Evolutionary conservation across 64 coral and sea anemone species (phyloP).

Genomic region (Montipora cactus): DNA sequence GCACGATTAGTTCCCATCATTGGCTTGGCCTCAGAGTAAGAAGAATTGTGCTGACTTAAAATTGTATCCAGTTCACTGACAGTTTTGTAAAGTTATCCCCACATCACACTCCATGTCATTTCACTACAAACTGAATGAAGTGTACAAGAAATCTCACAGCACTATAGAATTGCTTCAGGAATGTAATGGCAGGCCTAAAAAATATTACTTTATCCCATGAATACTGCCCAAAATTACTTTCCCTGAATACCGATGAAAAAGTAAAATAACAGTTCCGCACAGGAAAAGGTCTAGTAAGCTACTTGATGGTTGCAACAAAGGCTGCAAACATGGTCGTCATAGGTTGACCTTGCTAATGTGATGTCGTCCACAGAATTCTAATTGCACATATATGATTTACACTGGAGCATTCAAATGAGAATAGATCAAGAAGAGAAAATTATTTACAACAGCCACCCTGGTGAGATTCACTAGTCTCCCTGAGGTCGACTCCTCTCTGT

Average conservation of each 20-base stretch:
- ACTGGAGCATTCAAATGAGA: background rate
- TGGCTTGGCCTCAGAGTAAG: too few relatives aligned
- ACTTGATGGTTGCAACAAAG: background rate
- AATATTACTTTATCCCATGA: too few relatives aligned
- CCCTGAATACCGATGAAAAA: background rate
- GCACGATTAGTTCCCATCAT: too few relatives aligned
- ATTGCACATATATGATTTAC: slow-evolving; percentile 25
- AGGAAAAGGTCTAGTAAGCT: too few relatives aligned
- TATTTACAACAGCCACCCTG: slow-evolving; percentile 97
- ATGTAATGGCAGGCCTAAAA: background rate
- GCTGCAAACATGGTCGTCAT: background rate
- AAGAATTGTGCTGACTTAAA: too few relatives aligned
- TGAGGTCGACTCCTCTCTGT: slow-evolving; percentile 86
- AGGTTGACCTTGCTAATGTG: slow-evolving; percentile 11
- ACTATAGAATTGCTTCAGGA: background rate
- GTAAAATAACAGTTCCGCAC: background rate
- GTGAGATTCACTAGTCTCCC: slow-evolving; percentile 80
- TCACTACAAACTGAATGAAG: too few relatives aligned
- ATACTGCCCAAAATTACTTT: background rate
- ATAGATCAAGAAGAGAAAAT: background rate
- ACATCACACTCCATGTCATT: too few relatives aligned
- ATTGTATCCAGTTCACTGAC: too few relatives aligned
- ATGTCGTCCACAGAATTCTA: slow-evolving; percentile 4
- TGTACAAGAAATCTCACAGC: too few relatives aligned
- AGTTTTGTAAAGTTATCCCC: too few relatives aligned